Base-by-base conservation (phyloP, 2,113 vertebrate genomes). In the Tupaia chinensis region DNA sequence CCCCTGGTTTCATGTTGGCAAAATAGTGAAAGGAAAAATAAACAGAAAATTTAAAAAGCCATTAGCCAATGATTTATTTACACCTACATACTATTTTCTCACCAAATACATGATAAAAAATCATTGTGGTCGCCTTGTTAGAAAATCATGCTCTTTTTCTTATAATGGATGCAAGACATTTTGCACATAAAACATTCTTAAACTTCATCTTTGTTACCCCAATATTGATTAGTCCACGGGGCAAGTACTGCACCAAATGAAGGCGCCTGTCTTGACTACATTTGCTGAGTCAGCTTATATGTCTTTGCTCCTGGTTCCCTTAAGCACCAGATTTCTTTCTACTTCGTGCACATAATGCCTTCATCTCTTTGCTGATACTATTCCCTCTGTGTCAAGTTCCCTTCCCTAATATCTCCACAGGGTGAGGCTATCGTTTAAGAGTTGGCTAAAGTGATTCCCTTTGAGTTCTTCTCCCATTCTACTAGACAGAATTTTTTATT, bases 101-200 rank as follows among this genome's bases (percentile, higher is more conserved):
- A 90, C 19, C 23, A 97, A 97, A 91, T 29, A 97, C 94, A 66
- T 68, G 74, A 56, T 96, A 96, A 97, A 65, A 93, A 96, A 96
- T n/a, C 73, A 94, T 97, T 61, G 7, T 84, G 79, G 34, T 91
- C 32, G 96, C 85, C 79, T 96, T 96, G 70, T 91, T 58, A 89
- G 91, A 66, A 91, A 91, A 91, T 83, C 89, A 77, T 66, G 78
- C 70, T 91, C 87, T 65, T 73, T 95, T 63, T 76, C 78, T 22
- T 78, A 89, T 61, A 97, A 63, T 56, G 19, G 90, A 22, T 56
- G 77, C 29, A 90, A 34, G 32, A 97, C 94, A 82, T 97, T 97
- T 85, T 93, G 91, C 95, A 84, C 96, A 88, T 91, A 96, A 95
- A 97, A 96, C 44, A 80, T 2, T 83, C 77, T 82, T 54, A 73